These are phyloP conservation scores for Holacanthella duospinosa DNA, from an alignment of 2,888 invertebrate species.

Conservation along the genomic window DNA sequence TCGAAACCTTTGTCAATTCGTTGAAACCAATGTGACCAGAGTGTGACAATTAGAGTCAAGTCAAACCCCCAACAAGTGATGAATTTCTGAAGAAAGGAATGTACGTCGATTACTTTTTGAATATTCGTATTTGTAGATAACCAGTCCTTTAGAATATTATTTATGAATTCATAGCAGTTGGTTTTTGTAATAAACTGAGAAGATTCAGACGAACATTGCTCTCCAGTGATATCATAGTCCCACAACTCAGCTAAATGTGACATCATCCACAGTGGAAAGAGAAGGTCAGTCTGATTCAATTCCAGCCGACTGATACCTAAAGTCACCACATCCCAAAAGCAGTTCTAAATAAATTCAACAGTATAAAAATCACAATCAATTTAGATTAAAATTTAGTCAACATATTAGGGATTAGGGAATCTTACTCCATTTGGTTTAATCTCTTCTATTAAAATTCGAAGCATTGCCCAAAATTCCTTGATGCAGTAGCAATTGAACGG, in stretches of 20 bases:
- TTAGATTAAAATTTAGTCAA: neutral
- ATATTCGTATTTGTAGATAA: neutral
- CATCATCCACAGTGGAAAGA: slow-evolving; percentile 30
- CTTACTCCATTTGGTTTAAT: slow-evolving; percentile 25
- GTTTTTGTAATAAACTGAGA: neutral
- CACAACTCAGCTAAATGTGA: slow-evolving; percentile 20
- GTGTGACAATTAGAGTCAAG: slow-evolving; percentile 11
- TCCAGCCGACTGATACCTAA: slow-evolving; percentile 7
- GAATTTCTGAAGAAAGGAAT: slow-evolving; percentile 14
- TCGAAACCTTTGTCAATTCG: slow-evolving; percentile 25
- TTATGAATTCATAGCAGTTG: slow-evolving; percentile 20
- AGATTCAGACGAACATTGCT: neutral
- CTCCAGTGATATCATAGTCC: slow-evolving; percentile 21
- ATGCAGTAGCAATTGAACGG: slow-evolving; percentile 51
- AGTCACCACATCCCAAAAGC: slow-evolving; percentile 23
- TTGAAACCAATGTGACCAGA: slow-evolving; percentile 27
- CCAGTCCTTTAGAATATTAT: slow-evolving; percentile 22
- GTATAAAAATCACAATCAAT: slow-evolving; percentile 11
- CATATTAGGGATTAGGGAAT: no score
- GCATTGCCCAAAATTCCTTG: slow-evolving; percentile 50
- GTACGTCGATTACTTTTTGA: slow-evolving; percentile 16
- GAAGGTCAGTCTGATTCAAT: slow-evolving; percentile 9
- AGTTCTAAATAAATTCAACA: no score
- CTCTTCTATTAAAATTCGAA: slow-evolving; percentile 45
- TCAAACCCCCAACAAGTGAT: slow-evolving; percentile 31